Evolutionary conservation across 2,797 vertebrate genomes (phyloP).

Genomic region (Channa striata): DNA sequence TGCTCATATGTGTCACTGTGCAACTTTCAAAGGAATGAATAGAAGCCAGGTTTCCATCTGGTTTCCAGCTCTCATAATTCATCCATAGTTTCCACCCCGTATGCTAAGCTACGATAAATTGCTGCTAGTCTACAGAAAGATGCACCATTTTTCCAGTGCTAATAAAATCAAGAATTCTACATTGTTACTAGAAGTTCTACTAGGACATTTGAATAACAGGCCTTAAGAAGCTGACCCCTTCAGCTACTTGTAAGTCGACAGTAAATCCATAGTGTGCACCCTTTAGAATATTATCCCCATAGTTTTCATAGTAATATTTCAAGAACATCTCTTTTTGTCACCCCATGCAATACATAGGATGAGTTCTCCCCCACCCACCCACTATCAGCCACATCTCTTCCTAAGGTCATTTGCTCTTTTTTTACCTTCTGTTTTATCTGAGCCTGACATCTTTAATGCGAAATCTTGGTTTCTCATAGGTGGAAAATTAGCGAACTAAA

Average conservation of each 20-base stretch:
- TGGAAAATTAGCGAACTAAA: background rate
- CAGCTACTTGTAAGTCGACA: background rate
- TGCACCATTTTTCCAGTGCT: no score
- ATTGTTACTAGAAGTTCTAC: no score
- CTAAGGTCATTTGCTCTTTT: background rate
- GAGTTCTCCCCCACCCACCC: slow-evolving; percentile 2
- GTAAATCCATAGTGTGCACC: background rate
- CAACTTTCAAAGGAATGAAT: no score
- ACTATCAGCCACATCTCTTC: background rate
- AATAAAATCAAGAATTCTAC: no score
- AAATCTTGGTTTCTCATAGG: background rate
- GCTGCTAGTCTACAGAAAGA: no score
- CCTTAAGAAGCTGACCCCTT: slow-evolving; percentile 7
- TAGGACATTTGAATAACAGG: slow-evolving; percentile 7
- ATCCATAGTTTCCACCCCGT: no score
- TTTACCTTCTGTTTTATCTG: slow-evolving; percentile 2
- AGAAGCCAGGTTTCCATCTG: no score
- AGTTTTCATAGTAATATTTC: slow-evolving; percentile 23
- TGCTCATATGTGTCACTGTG: no score
- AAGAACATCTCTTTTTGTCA: slow-evolving; percentile 21
- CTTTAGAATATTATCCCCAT: background rate
- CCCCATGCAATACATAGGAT: background rate
- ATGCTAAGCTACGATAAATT: no score
- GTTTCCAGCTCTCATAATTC: no score
- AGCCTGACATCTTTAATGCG: slow-evolving; percentile 1